These are phyloP conservation scores for Leptura quadrifasciata DNA, from an alignment of 2,888 invertebrate genomes.

Conservation along the genomic window DNA sequence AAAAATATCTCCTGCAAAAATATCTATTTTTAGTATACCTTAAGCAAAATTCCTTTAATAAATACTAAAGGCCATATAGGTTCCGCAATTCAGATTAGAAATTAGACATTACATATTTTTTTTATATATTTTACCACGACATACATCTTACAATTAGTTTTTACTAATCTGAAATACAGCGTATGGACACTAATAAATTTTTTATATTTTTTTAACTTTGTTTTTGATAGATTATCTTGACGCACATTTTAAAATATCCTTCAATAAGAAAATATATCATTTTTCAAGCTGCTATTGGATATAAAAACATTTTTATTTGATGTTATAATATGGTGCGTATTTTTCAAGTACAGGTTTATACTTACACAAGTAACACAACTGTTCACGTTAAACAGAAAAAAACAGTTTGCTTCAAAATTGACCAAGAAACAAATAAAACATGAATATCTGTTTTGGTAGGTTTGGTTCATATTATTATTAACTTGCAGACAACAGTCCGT, in stretches of 20 bases:
- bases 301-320: slow-evolving; percentile 55
- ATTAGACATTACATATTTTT: slow-evolving; percentile 48
- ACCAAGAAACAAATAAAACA: too few relatives aligned
- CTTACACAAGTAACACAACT: neutral
- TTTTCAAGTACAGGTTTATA: slow-evolving; percentile 28
- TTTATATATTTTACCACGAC: slow-evolving; percentile 43
- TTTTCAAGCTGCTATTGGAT: slow-evolving; percentile 66
- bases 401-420: too few relatives aligned
- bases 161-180: slow-evolving; percentile 64
- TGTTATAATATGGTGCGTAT: slow-evolving; percentile 69
- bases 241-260: slow-evolving; percentile 78
- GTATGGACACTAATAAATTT: slow-evolving; percentile 54
- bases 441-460: too few relatives aligned
- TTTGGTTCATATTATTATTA: neutral
- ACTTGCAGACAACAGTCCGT: neutral
- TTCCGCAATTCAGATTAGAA: slow-evolving; percentile 67
- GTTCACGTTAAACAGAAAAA: neutral
- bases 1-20: slow-evolving; percentile 70
- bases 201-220: slow-evolving; percentile 58
- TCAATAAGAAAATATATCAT: slow-evolving; percentile 78
- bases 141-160: slow-evolving; percentile 25
- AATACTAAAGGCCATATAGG: slow-evolving; percentile 67
- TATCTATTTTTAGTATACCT: slow-evolving; percentile 69
- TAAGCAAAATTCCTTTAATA: slow-evolving; percentile 69
- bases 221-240: slow-evolving; percentile 75